These are phyloP conservation scores for Gopherus flavomarginatus DNA, from an alignment of 2,113 vertebrate species.

Conservation along the genomic window DNA sequence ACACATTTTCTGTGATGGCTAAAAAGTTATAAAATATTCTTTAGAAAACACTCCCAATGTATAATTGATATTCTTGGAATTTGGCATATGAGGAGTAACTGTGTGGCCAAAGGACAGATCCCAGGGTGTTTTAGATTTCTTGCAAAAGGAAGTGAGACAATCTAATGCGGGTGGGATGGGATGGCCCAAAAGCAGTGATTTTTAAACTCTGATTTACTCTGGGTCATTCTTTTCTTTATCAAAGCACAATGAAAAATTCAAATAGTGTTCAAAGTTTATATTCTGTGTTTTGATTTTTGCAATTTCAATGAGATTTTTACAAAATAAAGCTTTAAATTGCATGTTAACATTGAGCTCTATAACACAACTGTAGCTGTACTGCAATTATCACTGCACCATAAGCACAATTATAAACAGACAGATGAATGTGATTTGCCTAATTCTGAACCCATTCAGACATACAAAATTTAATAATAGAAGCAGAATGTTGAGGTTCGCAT, in stretches of 20 bases:
- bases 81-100: neutral
- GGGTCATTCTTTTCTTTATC: neutral
- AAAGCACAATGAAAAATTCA: neutral
- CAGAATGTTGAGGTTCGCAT: neutral
- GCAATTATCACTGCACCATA: neutral
- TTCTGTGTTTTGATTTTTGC: neutral
- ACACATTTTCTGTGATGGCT: neutral
- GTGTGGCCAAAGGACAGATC: neutral
- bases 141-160: neutral
- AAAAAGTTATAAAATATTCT: neutral
- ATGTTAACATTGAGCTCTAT: neutral
- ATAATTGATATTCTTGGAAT: neutral
- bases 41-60: neutral
- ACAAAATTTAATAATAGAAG: neutral
- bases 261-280: neutral
- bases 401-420: neutral
- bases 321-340: neutral
- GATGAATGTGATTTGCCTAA: neutral
- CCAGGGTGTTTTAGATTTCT: neutral
- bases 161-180: neutral
- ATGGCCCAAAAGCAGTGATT: neutral
- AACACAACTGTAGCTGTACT: neutral
- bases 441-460: neutral
- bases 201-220: neutral
- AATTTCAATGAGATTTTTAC: neutral